These are phyloP conservation scores for Leptopilina myrica DNA, from an alignment of 2,888 invertebrate species.

Conservation along the genomic window DNA sequence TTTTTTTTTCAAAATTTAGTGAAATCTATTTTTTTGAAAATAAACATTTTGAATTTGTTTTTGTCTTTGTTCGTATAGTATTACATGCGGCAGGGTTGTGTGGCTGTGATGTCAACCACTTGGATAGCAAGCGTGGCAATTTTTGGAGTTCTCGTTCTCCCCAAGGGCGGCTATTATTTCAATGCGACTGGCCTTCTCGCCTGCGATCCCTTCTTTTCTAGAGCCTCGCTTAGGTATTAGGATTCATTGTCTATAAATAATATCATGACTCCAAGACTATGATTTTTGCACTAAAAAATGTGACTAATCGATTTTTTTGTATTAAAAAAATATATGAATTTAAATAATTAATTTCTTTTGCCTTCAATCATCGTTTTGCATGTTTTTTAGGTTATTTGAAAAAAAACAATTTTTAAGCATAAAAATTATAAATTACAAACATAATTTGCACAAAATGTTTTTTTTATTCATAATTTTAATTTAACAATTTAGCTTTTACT, in stretches of 20 bases:
- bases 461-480: too few species aligned
- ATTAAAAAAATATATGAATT: too few species aligned
- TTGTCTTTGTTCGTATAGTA: constrained; percentile 70
- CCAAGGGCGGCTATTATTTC: constrained; percentile 92
- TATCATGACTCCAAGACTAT: too few species aligned
- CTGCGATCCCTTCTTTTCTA: constrained; percentile 92
- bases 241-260: constrained; percentile 22
- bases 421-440: too few species aligned
- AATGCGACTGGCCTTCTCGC: constrained; percentile 91
- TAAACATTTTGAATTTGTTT: constrained; percentile 44
- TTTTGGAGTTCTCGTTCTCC: constrained; percentile 89
- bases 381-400: too few species aligned
- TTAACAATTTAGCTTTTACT: too few species aligned
- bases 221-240: constrained; percentile 81
- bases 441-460: too few species aligned
- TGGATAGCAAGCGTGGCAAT: constrained; percentile 91
- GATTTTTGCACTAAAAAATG: too few species aligned
- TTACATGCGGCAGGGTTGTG: constrained; percentile 86
- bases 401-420: too few species aligned
- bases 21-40: constrained; percentile 5
- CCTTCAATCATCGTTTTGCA: too few species aligned
- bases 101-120: constrained; percentile 89
- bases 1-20: background rate
- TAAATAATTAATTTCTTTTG: too few species aligned
- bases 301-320: too few species aligned